phyloP scores from a whole-genome alignment of 2,797 vertebrate genomes.

The Danio choprae region DNA sequence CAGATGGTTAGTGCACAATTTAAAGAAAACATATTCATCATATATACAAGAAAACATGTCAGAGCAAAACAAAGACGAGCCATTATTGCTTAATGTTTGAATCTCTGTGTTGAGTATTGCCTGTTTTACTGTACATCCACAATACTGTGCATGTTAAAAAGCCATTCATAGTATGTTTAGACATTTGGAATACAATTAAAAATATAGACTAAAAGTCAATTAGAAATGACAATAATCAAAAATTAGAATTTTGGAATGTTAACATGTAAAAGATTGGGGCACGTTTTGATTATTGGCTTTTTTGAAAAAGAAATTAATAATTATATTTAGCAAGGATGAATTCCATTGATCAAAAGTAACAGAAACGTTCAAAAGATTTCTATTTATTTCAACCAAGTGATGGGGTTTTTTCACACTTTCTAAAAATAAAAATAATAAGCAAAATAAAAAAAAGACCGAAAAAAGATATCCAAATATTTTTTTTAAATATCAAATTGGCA shows the following conservation, averaged over 20 bases:
- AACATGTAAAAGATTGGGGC: not conserved
- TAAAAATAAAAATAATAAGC: too few relatives aligned
- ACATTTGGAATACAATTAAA: not conserved
- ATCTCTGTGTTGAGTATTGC: constrained; percentile 13
- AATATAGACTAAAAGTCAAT: not conserved
- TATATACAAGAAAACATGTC: not conserved
- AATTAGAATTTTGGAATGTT: not conserved
- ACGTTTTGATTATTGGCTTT: not conserved
- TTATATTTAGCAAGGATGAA: not conserved
- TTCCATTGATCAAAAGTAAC: not conserved
- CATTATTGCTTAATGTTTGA: constrained; percentile 29
- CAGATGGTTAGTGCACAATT: not conserved
- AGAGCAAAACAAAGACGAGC: constrained; percentile 16
- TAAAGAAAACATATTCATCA: constrained; percentile 4
- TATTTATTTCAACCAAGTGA: not conserved
- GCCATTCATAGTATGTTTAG: not conserved
- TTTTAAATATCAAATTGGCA: not conserved
- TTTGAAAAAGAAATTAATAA: not conserved
- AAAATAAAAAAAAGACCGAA: too few relatives aligned
- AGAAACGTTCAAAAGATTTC: not conserved
- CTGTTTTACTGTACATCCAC: not conserved
- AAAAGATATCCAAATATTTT: too few relatives aligned
- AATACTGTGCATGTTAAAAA: not conserved
- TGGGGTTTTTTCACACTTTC: not conserved
- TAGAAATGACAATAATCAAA: not conserved